Base-by-base conservation (phyloP, 2,797 vertebrate species). In the Toxotes lorentzi region DNA sequence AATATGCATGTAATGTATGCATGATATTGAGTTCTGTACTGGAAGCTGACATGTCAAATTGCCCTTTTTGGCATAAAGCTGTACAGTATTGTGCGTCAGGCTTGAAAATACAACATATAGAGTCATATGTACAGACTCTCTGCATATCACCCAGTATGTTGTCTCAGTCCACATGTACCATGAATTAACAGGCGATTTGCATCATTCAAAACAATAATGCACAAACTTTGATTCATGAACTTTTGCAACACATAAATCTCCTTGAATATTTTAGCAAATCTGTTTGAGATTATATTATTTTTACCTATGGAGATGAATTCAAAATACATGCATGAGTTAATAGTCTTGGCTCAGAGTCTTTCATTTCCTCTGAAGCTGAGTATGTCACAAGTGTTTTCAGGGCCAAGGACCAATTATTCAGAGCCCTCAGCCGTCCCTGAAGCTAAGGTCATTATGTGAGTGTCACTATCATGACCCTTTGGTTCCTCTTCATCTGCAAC, bases 391-490 rank as follows among this genome's bases (percentile, higher is more conserved):
- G 89, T 84, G 84, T 92, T 93, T 91, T 76, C 86, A 92, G 89
- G 86, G 89, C 73, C 77, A 86, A 88, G 86, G 88, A 93, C 91
- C 93, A 93, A 93, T 94, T 93, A 94, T 93, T 93, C 85, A 65
- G 73, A 87, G 85, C 93, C 89, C 50, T 73, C 73, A 87, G 92
- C 87, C 14, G 30, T 84, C 79, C 92, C 89, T 7, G 73, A 30
- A 91, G 91, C 84, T 73, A 80, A 84, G 88, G 93, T 93, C 91
- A 93, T 93, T 93, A 92, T 88, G 82, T 76, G 87, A 90, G 87
- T 78, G 85, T 90, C 83, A 88, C 89, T 84, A 87, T 89, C 85
- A 79, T 71, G 82, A 86, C 90, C 89, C 82, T 43, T 61, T 63
- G 58, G 82, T 86, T 89, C 70, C 82, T 85, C 85, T 86, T 92